Conservation (phyloP, 2,113 vertebrate genomes). For the Rhipidura dahli region DNA sequence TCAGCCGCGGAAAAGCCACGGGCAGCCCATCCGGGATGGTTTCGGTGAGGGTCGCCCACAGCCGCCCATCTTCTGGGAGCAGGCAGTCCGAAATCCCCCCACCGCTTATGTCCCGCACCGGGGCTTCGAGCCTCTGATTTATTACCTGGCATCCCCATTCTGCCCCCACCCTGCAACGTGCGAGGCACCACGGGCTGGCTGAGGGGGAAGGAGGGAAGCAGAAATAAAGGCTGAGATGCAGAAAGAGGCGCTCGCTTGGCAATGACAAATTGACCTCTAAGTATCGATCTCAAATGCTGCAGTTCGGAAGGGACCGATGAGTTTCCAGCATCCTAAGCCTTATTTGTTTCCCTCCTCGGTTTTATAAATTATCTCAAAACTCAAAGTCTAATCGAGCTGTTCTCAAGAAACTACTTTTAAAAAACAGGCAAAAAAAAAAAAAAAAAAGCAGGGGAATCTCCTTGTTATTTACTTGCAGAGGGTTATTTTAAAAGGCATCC, state of each 20-base stretch:
- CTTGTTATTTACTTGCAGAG: neutral
- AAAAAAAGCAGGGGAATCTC: rapidly evolving
- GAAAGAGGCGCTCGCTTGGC: neutral
- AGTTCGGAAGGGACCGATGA: neutral
- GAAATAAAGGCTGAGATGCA: neutral
- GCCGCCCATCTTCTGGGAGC: neutral
- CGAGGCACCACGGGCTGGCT: neutral
- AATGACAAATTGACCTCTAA: conserved; percentile 51
- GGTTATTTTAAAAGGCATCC: neutral
- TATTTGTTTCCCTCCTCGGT: neutral
- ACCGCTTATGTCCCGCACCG: rapidly evolving
- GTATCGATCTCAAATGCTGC: conserved; percentile 37
- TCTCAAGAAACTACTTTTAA: neutral
- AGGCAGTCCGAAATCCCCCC: neutral
- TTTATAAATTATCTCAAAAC: neutral
- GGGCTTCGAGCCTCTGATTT: neutral
- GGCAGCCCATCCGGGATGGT: neutral
- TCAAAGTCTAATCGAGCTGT: neutral
- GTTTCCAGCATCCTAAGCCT: neutral
- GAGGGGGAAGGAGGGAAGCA: neutral
- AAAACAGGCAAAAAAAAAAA: neutral
- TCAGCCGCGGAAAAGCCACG: neutral
- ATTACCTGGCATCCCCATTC: neutral
- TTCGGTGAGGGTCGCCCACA: rapidly evolving
- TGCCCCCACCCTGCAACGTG: neutral